Conservation (phyloP, 1,140 invertebrate species). For the Subanguina moxae region DNA sequence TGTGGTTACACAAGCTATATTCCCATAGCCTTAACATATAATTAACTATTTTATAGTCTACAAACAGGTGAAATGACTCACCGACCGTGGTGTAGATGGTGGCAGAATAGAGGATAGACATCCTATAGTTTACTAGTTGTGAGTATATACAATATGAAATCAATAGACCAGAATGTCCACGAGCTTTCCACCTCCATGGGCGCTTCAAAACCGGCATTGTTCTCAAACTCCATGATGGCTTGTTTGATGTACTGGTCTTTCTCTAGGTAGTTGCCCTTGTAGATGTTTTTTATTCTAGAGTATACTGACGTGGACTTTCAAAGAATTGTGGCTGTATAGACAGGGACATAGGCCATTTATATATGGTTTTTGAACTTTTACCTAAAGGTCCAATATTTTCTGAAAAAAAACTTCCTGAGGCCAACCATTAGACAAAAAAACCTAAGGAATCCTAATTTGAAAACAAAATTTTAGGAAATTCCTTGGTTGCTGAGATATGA, state of each 20-base stretch:
- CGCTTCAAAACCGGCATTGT: conserved; percentile 26
- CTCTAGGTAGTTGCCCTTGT: conserved; percentile 3
- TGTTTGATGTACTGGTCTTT: conserved; percentile 27
- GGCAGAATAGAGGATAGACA: conserved; percentile 39
- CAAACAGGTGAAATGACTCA: background rate
- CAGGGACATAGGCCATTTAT: too few species aligned
- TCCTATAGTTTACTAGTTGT: background rate
- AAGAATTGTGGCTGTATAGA: too few species aligned
- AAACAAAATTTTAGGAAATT: too few species aligned
- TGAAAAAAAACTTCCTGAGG: too few species aligned
- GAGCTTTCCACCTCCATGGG: conserved; percentile 34
- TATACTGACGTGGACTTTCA: too few species aligned
- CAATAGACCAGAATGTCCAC: conserved; percentile 47
- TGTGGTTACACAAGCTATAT: conserved; percentile 85
- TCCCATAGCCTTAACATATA: conserved; percentile 72
- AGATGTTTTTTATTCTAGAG: conserved; percentile 14
- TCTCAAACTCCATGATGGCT: conserved; percentile 45
- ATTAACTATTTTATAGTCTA: background rate
- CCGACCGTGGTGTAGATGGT: conserved; percentile 45
- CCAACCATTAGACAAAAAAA: too few species aligned
- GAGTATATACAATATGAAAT: background rate
- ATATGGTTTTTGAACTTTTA: too few species aligned
- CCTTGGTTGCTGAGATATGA: too few species aligned
- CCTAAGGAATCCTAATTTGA: too few species aligned
- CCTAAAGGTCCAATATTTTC: too few species aligned